Percentiles rank a stretch among this genome's conserved stretches.
Evolutionary conservation across 35 echinoderm and acorn worm genomes (phyloP).

Genomic region (Stichopus chloronotus): DNA sequence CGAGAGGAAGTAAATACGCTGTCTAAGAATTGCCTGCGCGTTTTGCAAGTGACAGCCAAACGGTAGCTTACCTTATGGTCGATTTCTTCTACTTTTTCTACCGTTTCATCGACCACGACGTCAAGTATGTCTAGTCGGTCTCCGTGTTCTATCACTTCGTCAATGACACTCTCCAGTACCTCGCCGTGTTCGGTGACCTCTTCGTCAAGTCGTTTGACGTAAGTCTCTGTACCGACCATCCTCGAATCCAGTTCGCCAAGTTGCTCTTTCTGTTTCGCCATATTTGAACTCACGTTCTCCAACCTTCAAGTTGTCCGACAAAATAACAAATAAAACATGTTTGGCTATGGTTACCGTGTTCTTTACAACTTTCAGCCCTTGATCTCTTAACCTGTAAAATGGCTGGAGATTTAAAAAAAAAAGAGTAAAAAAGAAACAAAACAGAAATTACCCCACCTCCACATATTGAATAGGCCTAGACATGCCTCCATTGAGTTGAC

Average conservation of each 20-base stretch:
- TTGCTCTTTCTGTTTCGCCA: conserved; percentile 70
- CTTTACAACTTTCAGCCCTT: no score
- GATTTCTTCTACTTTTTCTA: conserved; percentile 86
- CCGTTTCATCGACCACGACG: conserved; percentile 82
- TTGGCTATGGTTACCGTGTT: no score
- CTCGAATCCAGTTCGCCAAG: conserved; percentile 67
- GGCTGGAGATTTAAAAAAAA: no score
- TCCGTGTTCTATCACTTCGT: conserved; percentile 82
- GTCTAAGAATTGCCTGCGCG: no score
- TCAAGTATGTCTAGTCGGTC: conserved; percentile 72
- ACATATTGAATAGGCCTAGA: no score
- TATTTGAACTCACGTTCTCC: conserved; percentile 56
- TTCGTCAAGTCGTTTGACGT: conserved; percentile 63
- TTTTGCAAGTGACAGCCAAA: no score
- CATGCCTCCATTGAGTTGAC: no score
- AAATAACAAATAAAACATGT: no score
- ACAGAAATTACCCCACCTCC: no score
- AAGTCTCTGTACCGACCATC: conserved; percentile 61
- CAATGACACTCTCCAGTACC: conserved; percentile 72
- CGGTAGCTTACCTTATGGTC: conserved; percentile 42
- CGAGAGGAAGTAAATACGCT: no score
- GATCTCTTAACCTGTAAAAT: no score
- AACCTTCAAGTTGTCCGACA: conserved; percentile 42
- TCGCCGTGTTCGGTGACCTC: conserved; percentile 72
- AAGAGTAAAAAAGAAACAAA: no score